A percentile compares a stretch with the other conserved stretches of the same genome.
Conservation (phyloP, 2,888 invertebrate species). For the Spatulosminthurus flaviceps region DNA sequence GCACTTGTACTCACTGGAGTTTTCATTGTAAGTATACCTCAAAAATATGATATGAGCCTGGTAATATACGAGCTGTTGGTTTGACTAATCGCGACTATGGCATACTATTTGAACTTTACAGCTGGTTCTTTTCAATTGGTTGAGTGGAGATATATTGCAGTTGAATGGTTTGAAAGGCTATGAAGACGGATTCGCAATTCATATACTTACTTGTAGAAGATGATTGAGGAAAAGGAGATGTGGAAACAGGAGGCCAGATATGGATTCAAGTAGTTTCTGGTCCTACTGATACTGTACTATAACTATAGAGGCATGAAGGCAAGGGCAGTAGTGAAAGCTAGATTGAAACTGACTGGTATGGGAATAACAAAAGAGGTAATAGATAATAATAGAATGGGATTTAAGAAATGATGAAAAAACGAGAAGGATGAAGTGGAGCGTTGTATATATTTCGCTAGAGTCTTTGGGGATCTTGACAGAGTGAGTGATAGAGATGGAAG, state of each 20-base stretch:
- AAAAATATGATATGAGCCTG: too few relatives aligned
- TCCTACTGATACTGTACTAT: neutral
- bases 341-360: slow-evolving; percentile 19
- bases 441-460: slow-evolving; percentile 24
- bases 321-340: neutral
- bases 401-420: slow-evolving; percentile 32
- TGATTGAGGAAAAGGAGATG: slow-evolving; percentile 11
- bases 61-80: neutral
- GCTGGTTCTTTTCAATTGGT: slow-evolving; percentile 18
- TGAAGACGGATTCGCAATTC: slow-evolving; percentile 10
- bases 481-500: slow-evolving; percentile 52
- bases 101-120: slow-evolving; percentile 12
- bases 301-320: too few relatives aligned
- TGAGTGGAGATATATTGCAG: neutral
- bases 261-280: neutral
- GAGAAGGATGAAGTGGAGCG: neutral
- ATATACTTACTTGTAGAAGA: slow-evolving; percentile 3
- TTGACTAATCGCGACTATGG: slow-evolving; percentile 9
- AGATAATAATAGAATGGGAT: slow-evolving; percentile 30
- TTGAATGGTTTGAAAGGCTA: slow-evolving; percentile 29
- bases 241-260: neutral
- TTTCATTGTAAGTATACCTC: too few relatives aligned
- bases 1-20: too few relatives aligned
- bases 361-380: slow-evolving; percentile 29
- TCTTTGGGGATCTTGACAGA: slow-evolving; percentile 41